Evolutionary conservation across 2,888 invertebrate species (phyloP).

Genomic region (Nudaria mundana): DNA sequence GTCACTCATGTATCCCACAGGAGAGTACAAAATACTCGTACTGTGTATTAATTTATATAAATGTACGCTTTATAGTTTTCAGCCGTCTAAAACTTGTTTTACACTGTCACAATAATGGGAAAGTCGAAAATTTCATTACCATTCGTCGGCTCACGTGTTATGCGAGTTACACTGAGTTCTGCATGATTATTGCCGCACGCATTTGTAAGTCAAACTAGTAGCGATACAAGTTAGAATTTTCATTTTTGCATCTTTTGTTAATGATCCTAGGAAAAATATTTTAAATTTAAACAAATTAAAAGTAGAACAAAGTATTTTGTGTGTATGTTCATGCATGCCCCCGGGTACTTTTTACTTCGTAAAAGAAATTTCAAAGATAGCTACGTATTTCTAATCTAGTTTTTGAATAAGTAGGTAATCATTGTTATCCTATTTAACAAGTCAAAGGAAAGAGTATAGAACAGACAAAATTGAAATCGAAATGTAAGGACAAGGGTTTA

Average conservation of each 20-base stretch:
- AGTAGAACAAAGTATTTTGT: no score
- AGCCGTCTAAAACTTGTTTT: constrained; percentile 14
- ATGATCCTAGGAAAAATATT: no score
- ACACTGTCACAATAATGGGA: constrained; percentile 17
- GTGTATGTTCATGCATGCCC: no score
- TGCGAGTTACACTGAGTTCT: constrained; percentile 12
- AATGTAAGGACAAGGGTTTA: constrained; percentile 35
- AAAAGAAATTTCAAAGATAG: not conserved
- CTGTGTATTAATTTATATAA: constrained; percentile 10
- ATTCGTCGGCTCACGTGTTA: constrained; percentile 10
- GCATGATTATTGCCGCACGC: constrained; percentile 13
- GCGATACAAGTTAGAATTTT: not conserved
- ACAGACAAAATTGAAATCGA: constrained; percentile 49
- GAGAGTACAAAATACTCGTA: no score
- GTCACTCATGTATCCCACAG: no score
- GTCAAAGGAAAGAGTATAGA: constrained; percentile 41
- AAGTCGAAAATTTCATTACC: constrained; percentile 28
- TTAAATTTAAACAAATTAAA: no score
- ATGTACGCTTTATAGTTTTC: constrained; percentile 15
- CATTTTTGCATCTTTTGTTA: no score
- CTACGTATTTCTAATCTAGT: not conserved
- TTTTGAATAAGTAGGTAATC: no score
- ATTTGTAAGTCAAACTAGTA: constrained; percentile 4
- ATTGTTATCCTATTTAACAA: no score
- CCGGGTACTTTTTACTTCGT: not conserved